These are phyloP conservation scores for Amiota mariae DNA, from an alignment of 2,888 invertebrate genomes.

Conservation along the genomic window DNA sequence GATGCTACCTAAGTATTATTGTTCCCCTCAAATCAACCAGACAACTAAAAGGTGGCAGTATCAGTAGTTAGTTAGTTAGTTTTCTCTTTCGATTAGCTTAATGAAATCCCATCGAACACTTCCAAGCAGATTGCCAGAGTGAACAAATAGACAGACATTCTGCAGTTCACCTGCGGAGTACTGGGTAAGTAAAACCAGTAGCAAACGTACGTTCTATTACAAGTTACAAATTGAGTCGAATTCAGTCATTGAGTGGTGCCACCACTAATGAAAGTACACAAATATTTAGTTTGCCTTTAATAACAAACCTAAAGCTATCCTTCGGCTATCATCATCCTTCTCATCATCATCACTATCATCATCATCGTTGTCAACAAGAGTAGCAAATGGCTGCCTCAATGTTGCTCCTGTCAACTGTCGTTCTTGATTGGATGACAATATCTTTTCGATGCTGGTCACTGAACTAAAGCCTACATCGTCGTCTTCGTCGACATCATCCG, in stretches of 20 bases:
- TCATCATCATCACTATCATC: constrained; percentile 9
- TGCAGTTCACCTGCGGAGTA: neutral
- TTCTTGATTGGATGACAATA: too few relatives aligned
- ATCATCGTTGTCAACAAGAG: neutral
- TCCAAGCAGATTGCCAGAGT: constrained; percentile 5
- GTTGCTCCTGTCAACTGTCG: constrained; percentile 26
- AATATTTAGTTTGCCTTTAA: constrained; percentile 48
- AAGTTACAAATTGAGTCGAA: neutral
- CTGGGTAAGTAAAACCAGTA: neutral
- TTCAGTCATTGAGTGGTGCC: constrained; percentile 38
- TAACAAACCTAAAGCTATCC: constrained; percentile 4
- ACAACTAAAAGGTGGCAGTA: neutral
- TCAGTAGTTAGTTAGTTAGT: neutral
- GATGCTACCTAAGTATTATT: neutral
- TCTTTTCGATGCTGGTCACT: neutral
- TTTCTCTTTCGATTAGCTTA: constrained; percentile 53
- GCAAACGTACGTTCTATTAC: neutral
- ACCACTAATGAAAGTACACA: constrained; percentile 59
- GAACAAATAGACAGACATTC: neutral
- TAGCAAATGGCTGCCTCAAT: neutral
- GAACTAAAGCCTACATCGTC: neutral
- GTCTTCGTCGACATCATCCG: neutral
- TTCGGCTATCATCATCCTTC: constrained; percentile 8
- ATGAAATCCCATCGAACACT: constrained; percentile 47
- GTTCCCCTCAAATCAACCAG: neutral